These are phyloP conservation scores for Hydrozoanthus gracilis DNA, from an alignment of 92 coral and sea anemone species.

Conservation along the genomic window DNA sequence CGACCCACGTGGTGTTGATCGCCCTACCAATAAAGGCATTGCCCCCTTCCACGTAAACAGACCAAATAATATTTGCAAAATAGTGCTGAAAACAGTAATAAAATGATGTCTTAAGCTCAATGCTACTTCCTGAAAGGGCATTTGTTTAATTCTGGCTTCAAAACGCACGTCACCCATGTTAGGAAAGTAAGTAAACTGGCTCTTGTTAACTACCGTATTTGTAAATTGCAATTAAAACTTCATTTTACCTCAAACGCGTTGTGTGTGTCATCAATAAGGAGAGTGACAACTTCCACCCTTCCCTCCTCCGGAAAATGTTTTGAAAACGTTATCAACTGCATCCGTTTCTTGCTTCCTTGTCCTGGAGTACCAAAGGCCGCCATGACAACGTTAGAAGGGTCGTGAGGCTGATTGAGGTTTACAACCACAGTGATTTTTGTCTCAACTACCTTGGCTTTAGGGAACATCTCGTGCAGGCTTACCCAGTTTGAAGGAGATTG, in stretches of 20 bases:
- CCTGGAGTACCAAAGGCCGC: background rate
- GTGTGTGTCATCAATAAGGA: slow-evolving; percentile 5
- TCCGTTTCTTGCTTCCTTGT: background rate
- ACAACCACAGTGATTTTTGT: background rate
- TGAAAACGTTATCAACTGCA: background rate
- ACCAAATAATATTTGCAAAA: no score
- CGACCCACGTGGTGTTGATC: no score
- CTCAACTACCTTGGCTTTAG: background rate
- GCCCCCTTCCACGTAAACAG: no score
- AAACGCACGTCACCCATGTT: no score
- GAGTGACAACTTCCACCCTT: background rate
- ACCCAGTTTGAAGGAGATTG: background rate
- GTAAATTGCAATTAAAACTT: no score
- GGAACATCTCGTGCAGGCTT: background rate
- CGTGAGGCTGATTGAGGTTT: background rate
- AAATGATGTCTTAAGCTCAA: no score
- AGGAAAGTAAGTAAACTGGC: no score
- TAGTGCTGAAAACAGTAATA: no score
- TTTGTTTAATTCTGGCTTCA: no score
- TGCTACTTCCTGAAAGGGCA: no score
- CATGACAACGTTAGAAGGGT: background rate
- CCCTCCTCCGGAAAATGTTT: slow-evolving; percentile 1
- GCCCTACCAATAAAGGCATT: no score
- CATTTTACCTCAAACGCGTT: background rate
- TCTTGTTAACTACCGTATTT: no score